A percentile compares a stretch with the other conserved stretches of the same genome.
Conservation (phyloP, 2,113 vertebrate species). For the Oreochromis tanganicae region DNA sequence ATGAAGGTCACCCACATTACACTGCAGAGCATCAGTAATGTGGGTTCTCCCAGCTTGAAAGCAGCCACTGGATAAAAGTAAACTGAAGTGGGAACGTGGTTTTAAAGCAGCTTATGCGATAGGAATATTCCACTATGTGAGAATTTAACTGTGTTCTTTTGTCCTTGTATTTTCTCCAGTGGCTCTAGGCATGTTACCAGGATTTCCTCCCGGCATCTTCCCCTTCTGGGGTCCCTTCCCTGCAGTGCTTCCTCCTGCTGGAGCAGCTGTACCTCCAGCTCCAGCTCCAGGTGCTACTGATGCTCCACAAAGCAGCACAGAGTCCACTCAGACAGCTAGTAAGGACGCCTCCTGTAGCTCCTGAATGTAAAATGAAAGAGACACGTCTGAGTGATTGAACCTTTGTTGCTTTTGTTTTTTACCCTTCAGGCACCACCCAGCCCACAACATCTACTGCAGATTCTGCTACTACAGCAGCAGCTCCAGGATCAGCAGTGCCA, state of each 20-base stretch:
- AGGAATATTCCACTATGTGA: neutral
- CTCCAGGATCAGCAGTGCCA: slow-evolving; percentile 61
- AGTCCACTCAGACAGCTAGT: slow-evolving; percentile 63
- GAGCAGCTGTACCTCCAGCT: slow-evolving; percentile 43
- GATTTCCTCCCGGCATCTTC: slow-evolving; percentile 89
- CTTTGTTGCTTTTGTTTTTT: neutral
- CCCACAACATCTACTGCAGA: slow-evolving; percentile 48
- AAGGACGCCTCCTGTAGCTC: neutral
- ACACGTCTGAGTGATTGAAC: neutral
- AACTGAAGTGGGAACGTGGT: neutral
- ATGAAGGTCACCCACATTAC: neutral
- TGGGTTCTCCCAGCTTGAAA: neutral
- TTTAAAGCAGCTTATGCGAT: neutral
- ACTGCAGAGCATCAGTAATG: neutral
- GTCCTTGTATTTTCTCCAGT: slow-evolving; percentile 57
- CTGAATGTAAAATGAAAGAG: neutral
- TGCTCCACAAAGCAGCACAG: slow-evolving; percentile 48
- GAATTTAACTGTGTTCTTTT: neutral
- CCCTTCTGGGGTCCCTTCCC: slow-evolving; percentile 93
- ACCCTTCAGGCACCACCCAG: slow-evolving; percentile 47
- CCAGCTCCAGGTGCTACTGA: slow-evolving; percentile 41
- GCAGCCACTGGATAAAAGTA: neutral
- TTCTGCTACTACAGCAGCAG: neutral
- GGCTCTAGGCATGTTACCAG: slow-evolving; percentile 84
- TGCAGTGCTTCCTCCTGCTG: slow-evolving; percentile 70